A percentile compares a stretch with the other conserved stretches of the same genome.
Evolutionary conservation across 2,888 invertebrate genomes (phyloP).

Genomic region (Atethmia centrago): DNA sequence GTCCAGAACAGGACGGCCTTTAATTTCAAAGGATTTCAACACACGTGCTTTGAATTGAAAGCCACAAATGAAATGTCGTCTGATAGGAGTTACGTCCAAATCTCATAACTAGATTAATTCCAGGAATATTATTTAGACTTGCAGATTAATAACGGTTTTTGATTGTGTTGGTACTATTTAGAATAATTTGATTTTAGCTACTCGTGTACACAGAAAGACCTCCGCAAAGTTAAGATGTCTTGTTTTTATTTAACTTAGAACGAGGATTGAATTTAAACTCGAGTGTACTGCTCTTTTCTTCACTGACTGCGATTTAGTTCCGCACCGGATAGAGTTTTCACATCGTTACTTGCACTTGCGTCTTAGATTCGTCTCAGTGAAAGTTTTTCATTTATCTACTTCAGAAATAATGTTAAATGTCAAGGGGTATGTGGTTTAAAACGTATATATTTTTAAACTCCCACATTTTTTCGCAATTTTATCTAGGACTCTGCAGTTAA

Average conservation of each 20-base stretch:
- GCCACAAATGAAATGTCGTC: constrained; percentile 59
- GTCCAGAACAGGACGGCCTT: constrained; percentile 61
- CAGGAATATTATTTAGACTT: constrained; percentile 30
- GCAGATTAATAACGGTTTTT: constrained; percentile 22
- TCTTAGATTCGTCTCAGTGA: constrained; percentile 42
- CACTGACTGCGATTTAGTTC: constrained; percentile 46
- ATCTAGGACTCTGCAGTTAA: neutral
- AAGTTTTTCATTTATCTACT: constrained; percentile 26
- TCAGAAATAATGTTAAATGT: constrained; percentile 16
- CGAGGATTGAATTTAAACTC: constrained; percentile 68
- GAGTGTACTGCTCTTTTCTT: constrained; percentile 58
- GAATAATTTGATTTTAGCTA: constrained; percentile 14
- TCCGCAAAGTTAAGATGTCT: constrained; percentile 28
- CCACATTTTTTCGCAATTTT: neutral
- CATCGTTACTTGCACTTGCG: constrained; percentile 54
- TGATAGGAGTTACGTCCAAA: constrained; percentile 37
- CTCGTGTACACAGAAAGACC: constrained; percentile 8
- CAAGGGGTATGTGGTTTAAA: neutral
- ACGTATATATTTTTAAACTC: constrained; percentile 2
- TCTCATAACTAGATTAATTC: constrained; percentile 36
- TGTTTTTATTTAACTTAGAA: constrained; percentile 44
- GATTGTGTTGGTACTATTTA: constrained; percentile 11
- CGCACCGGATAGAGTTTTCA: constrained; percentile 46
- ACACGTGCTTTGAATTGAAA: constrained; percentile 69
- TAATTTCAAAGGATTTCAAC: constrained; percentile 72